A percentile compares a stretch with the other conserved stretches of the same genome.
These are phyloP conservation scores for Aptenodytes forsteri DNA, from an alignment of 2,113 vertebrate genomes.

Conservation along the genomic window DNA sequence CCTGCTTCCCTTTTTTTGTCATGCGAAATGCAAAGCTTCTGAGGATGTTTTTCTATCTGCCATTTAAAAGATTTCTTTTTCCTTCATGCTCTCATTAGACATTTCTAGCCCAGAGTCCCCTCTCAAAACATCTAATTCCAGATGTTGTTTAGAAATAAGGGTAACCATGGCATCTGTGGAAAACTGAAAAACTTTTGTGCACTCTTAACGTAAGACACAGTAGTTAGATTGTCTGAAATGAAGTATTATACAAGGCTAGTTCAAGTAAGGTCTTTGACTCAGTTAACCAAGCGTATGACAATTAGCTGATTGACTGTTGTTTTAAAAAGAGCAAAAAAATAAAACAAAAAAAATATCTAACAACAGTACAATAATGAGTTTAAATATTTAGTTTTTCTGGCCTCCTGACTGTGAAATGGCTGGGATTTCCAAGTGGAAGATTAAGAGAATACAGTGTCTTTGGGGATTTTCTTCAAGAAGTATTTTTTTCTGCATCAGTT, in stretches of 20 bases:
- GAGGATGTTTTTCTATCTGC: background rate
- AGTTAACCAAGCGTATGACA: background rate
- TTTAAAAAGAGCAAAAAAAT: background rate
- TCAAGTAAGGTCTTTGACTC: slow-evolving; percentile 52
- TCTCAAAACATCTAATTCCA: slow-evolving; percentile 58
- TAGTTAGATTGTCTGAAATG: slow-evolving; percentile 53
- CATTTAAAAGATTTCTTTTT: slow-evolving; percentile 49
- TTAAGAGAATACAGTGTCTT: background rate
- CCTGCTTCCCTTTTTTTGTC: background rate
- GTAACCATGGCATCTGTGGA: slow-evolving; percentile 70
- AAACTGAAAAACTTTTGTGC: slow-evolving; percentile 71
- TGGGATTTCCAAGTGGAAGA: background rate
- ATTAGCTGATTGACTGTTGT: slow-evolving; percentile 31
- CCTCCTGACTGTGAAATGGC: background rate
- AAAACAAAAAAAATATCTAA: background rate
- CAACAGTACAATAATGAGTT: background rate
- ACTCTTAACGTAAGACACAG: background rate
- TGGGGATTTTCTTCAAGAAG: background rate
- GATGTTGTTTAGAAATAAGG: slow-evolving; percentile 66
- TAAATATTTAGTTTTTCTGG: slow-evolving; percentile 19
- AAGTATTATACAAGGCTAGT: slow-evolving; percentile 38
- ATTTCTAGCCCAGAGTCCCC: background rate
- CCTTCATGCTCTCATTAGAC: background rate
- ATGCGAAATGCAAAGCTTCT: background rate
- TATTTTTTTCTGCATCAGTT: background rate